Conservation (phyloP, 1,140 invertebrate species). For the Berghia stephanieae region DNA sequence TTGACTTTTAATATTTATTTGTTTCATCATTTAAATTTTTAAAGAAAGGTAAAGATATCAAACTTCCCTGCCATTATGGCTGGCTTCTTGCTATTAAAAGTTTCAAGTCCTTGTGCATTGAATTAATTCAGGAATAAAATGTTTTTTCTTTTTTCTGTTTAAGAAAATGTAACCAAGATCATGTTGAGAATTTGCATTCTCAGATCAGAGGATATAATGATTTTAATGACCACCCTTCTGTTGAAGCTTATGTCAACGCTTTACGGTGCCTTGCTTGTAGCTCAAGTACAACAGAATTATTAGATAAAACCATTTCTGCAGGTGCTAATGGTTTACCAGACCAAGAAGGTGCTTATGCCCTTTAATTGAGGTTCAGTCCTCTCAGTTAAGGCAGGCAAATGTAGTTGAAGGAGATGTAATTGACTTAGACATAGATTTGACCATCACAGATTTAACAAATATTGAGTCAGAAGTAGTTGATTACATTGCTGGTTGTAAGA, state of each 20-base stretch:
- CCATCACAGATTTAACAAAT: no score
- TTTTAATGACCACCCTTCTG: neutral
- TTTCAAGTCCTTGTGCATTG: neutral
- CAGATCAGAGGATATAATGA: neutral
- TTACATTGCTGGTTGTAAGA: no score
- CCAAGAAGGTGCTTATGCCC: no score
- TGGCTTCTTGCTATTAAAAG: neutral
- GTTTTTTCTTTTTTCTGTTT: neutral
- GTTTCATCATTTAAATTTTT: no score
- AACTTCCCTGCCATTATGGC: neutral
- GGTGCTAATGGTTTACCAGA: neutral
- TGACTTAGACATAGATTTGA: no score
- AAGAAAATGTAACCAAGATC: conserved; percentile 10
- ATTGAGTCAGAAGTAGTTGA: no score
- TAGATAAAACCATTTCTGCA: neutral
- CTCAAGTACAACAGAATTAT: neutral
- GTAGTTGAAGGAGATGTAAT: no score
- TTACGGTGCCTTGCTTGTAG: neutral
- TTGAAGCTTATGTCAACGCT: neutral
- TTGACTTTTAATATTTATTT: neutral
- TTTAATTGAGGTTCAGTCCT: no score
- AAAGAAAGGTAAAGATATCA: neutral
- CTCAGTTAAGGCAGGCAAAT: no score
- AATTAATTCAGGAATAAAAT: neutral
- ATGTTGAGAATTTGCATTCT: neutral